Base-by-base conservation (phyloP, 2,888 invertebrate species). In the Morpho deidamia region DNA sequence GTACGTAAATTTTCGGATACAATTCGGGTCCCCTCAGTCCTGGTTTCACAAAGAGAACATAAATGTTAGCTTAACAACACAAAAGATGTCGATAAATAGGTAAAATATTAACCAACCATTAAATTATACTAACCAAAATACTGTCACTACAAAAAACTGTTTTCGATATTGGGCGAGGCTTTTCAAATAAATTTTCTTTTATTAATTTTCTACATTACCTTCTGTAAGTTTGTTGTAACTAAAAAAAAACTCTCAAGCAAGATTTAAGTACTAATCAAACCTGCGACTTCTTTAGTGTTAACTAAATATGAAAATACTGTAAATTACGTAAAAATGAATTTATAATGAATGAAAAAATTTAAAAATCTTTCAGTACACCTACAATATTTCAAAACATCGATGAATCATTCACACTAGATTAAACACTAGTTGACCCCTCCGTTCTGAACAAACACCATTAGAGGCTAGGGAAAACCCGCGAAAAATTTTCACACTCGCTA, bases 401-500 rank as follows among this genome's bases (percentile, higher is more conserved):
- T 88, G 79, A 83, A 88, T 88, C 87, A 87, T 87, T 84, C 82
- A 85, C 83, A 78, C 74, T 81, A 85, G 83, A 87, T 88, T 88
- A 81, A 85, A 84, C 82, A 81, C 76, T 81, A 83, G 83, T 86
- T 86, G 87, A 88, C 85, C 86, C 82, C 83, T 74, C 83, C 83
- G 83, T 77, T 68, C 66, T 68, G 8, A 43, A 43, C 43, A 84
- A 84, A 84, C 82, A 82, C 81, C 79, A 86, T 87, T 85, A 85
- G 70, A 72, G 74, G 74, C 74, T 71, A 71, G 69, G 74, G 82
- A 83, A 82, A 66, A 11, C 39, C 39, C 43, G 44, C 51, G 54
- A 55, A 61, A 59, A 54, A 59, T 61, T 61, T 61, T 59, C 58
- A 58, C 60, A 60, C 55, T 60, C 58, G 58, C 53, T 53, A 58